These are phyloP conservation scores for Oreocharis arfaki DNA, from an alignment of 2,113 vertebrate genomes.

Conservation along the genomic window DNA sequence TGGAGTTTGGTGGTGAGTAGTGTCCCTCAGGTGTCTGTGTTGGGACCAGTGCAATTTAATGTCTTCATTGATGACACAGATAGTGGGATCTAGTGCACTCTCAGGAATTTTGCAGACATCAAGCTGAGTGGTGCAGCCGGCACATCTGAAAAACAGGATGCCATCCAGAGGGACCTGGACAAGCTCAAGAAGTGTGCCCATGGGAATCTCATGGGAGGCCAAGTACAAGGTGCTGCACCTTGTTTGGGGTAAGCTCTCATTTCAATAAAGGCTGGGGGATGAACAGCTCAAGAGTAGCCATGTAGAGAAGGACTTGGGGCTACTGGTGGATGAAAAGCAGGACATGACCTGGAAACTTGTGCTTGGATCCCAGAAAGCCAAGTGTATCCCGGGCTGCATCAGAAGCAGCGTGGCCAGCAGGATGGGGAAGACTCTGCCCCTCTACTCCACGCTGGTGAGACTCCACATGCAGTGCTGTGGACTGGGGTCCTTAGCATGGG, in stretches of 20 bases:
- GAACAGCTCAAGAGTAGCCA: not conserved
- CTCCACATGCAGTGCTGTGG: not conserved
- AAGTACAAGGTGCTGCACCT: not conserved
- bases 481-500: not conserved
- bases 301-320: not conserved
- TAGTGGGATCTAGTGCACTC: not conserved
- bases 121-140: not conserved
- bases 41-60: not conserved
- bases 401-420: not conserved
- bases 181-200: not conserved
- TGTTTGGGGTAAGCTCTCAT: not conserved
- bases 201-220: not conserved
- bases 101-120: not conserved
- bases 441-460: not conserved
- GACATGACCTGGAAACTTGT: not conserved
- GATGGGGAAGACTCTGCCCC: not conserved
- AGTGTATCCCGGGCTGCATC: not conserved
- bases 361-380: not conserved
- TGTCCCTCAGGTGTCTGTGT: not conserved
- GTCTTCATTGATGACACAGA: not conserved
- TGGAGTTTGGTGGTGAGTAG: not conserved
- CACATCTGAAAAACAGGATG: not conserved
- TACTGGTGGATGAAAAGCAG: not conserved
- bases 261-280: not conserved
- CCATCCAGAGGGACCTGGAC: not conserved